phyloP scores from a whole-genome alignment of 2,888 invertebrate genomes.

The Hipparchia sbordonii region DNA sequence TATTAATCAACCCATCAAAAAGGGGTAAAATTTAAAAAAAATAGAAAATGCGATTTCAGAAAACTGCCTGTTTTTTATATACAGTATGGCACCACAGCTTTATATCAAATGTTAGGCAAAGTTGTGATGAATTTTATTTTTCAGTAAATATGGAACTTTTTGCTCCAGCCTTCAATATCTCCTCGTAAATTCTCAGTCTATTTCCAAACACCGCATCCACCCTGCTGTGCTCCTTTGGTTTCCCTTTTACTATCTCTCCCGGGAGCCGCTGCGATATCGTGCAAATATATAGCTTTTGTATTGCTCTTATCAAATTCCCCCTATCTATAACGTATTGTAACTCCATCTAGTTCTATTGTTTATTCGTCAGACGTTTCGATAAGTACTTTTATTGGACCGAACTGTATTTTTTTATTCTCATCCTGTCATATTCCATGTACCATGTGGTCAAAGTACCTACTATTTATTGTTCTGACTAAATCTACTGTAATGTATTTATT shows the following conservation, averaged over 20 bases:
- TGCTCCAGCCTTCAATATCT: background rate
- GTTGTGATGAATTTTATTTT: background rate
- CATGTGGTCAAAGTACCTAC: too few species aligned
- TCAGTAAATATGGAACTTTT: background rate
- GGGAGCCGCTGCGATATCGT: slow-evolving; percentile 42
- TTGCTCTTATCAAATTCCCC: slow-evolving; percentile 43
- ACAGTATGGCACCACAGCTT: too few species aligned
- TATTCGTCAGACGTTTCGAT: slow-evolving; percentile 25
- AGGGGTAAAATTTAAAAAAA: too few species aligned
- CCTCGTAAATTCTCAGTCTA: slow-evolving; percentile 35
- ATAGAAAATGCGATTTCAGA: too few species aligned
- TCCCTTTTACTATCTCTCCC: slow-evolving; percentile 42
- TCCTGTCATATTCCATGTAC: background rate
- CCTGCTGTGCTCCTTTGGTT: slow-evolving; percentile 38
- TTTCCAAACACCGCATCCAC: slow-evolving; percentile 35
- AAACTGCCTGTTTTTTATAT: too few species aligned
- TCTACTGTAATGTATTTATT: too few species aligned
- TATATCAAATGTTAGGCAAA: too few species aligned
- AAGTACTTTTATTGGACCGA: background rate
- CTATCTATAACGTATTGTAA: slow-evolving; percentile 41
- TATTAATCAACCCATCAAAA: too few species aligned
- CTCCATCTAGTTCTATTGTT: slow-evolving; percentile 29
- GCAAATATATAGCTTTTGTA: slow-evolving; percentile 45
- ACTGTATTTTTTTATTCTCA: background rate
- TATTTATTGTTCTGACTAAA: too few species aligned